Conservation (phyloP, 2,888 invertebrate genomes). For the Netelia fuscicornis region DNA sequence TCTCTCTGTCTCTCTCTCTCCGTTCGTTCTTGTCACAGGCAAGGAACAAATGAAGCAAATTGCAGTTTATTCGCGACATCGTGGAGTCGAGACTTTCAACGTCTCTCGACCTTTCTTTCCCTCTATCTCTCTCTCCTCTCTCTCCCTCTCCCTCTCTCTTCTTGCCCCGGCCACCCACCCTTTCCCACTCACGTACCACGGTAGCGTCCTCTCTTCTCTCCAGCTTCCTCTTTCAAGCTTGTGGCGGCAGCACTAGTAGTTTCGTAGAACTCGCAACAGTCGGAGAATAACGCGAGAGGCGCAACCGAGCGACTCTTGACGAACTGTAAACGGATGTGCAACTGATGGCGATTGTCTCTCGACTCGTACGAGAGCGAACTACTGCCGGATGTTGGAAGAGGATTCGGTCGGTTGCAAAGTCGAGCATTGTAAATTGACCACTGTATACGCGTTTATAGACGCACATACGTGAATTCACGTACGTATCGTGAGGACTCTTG, state of each 20-base stretch:
- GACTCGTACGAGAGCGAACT: slow-evolving; percentile 44
- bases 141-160: slow-evolving; percentile 20
- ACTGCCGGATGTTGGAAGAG: slow-evolving; percentile 62
- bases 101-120: slow-evolving; percentile 22
- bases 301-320: slow-evolving; percentile 52
- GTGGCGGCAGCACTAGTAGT: slow-evolving; percentile 25
- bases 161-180: slow-evolving; percentile 39
- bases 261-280: slow-evolving; percentile 33
- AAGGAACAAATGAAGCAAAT: slow-evolving; percentile 70
- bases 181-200: slow-evolving; percentile 48
- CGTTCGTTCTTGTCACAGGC: slow-evolving; percentile 50
- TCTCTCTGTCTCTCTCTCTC: neutral
- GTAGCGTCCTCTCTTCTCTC: slow-evolving; percentile 28
- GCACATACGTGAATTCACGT: neutral
- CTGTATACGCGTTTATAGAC: slow-evolving; percentile 2
- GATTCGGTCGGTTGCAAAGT: slow-evolving; percentile 59
- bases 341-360: slow-evolving; percentile 65
- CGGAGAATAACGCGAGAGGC: slow-evolving; percentile 27
- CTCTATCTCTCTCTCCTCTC: slow-evolving; percentile 51
- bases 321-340: slow-evolving; percentile 62
- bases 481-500: neutral
- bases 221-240: slow-evolving; percentile 58
- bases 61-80: slow-evolving; percentile 70
- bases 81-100: slow-evolving; percentile 53
- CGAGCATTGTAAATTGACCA: slow-evolving; percentile 60